A percentile compares a stretch with the other conserved stretches of the same genome.
Evolutionary conservation across 2,113 vertebrate genomes (phyloP).

Genomic region (Syrrhaptes paradoxus): DNA sequence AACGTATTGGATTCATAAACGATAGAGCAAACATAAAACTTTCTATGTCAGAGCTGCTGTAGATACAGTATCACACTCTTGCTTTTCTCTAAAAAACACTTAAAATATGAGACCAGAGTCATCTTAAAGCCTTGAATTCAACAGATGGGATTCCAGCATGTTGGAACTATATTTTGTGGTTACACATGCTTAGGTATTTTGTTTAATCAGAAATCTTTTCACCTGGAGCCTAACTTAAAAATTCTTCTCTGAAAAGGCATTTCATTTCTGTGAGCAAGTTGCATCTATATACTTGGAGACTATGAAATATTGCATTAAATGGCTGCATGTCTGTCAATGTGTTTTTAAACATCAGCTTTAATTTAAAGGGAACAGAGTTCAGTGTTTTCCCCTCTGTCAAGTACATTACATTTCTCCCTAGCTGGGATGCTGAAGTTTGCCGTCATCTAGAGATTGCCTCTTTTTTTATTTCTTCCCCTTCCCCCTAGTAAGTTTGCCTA

Average conservation of each 20-base stretch:
- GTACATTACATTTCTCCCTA: neutral
- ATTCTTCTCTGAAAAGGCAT: neutral
- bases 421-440: neutral
- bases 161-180: neutral
- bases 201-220: neutral
- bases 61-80: neutral
- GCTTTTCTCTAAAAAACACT: neutral
- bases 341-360: neutral
- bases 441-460: neutral
- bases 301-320: neutral
- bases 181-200: neutral
- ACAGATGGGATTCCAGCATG: neutral
- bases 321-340: neutral
- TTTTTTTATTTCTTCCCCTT: neutral
- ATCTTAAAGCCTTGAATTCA: neutral
- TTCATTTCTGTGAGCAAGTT: neutral
- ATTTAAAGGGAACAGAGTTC: neutral
- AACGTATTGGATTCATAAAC: accelerated
- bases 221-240: neutral
- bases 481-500: neutral
- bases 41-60: neutral
- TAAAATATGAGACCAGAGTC: neutral
- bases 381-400: neutral
- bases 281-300: neutral
- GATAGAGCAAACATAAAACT: neutral